Conservation (phyloP, 1,140 invertebrate genomes). For the Ruditapes philippinarum region DNA sequence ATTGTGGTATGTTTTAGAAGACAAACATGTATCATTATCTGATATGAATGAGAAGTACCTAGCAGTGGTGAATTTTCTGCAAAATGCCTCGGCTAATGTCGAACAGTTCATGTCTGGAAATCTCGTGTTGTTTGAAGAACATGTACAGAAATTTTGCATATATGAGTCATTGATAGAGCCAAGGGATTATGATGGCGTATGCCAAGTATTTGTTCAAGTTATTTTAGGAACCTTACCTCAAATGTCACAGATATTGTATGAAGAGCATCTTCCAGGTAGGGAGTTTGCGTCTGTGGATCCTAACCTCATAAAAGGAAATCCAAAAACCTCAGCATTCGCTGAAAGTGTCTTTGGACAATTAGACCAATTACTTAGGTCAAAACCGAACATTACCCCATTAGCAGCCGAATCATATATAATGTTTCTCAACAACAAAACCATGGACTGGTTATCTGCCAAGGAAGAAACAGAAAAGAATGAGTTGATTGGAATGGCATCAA, state of each 20-base stretch:
- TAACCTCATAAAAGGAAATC: not conserved
- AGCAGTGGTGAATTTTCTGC: conserved; percentile 42
- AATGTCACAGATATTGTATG: conserved; percentile 1
- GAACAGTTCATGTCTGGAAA: conserved; percentile 49
- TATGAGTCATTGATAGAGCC: not conserved
- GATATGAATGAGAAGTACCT: conserved; percentile 65
- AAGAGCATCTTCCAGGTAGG: conserved; percentile 38
- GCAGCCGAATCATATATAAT: conserved; percentile 56
- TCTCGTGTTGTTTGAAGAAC: conserved; percentile 12
- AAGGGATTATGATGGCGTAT: conserved; percentile 26
- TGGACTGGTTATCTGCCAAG: conserved; percentile 46
- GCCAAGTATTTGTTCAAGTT: conserved; percentile 4
- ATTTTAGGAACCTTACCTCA: not conserved
- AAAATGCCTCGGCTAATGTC: conserved; percentile 41
- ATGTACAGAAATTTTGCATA: conserved; percentile 46
- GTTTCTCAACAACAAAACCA: conserved; percentile 50
- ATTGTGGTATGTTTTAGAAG: conserved; percentile 36
- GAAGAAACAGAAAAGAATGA: conserved; percentile 34
- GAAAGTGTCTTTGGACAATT: conserved; percentile 64
- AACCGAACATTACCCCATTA: conserved; percentile 45
- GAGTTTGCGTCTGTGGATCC: not conserved
- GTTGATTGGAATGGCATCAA: conserved; percentile 11
- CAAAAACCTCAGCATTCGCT: conserved; percentile 46
- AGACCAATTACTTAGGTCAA: conserved; percentile 40
- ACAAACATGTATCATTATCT: conserved; percentile 50